Conservation (phyloP, 2,113 vertebrate genomes). For the Cyphomyrus discorhynchus region DNA sequence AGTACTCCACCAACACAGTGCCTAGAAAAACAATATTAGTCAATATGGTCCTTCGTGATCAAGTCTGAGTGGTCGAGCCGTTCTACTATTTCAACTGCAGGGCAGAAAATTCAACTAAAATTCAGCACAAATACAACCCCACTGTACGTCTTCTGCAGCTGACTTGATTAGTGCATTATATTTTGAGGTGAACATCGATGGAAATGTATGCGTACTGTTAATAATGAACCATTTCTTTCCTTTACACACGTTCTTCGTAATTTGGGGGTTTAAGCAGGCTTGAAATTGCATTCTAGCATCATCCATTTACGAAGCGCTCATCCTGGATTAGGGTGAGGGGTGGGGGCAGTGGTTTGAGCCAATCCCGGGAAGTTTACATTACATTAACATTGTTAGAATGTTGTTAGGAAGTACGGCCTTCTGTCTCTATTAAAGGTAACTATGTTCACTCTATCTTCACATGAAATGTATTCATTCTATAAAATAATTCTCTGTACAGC, state of each 20-base stretch:
- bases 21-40: neutral
- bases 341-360: neutral
- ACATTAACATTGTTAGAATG: neutral
- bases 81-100: neutral
- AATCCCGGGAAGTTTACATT: neutral
- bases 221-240: neutral
- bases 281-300: neutral
- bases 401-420: neutral
- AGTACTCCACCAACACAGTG: neutral
- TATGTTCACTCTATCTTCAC: neutral
- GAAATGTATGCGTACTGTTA: neutral
- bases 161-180: neutral
- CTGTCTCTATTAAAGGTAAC: neutral
- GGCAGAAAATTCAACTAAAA: neutral
- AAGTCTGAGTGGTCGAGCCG: neutral
- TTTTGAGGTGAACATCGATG: neutral
- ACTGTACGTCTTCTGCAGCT: neutral
- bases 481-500: neutral
- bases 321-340: neutral
- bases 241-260: neutral
- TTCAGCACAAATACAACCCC: neutral
- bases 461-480: neutral
- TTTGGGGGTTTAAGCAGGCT: neutral
- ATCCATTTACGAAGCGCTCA: neutral
- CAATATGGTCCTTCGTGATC: neutral